Base-by-base conservation (phyloP, 2,113 vertebrate genomes). In the Sarotherodon lohbergeri region DNA sequence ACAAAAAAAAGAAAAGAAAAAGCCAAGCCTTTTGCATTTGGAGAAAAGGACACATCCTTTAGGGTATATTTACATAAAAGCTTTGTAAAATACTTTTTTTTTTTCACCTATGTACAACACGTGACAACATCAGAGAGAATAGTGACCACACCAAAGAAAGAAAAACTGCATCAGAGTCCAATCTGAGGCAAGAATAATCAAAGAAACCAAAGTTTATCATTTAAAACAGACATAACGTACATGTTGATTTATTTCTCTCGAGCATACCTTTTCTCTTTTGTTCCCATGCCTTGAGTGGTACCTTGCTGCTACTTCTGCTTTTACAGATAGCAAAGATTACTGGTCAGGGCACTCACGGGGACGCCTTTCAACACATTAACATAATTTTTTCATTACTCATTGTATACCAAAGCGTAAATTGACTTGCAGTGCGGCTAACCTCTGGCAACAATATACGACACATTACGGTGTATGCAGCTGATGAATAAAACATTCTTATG, bases 61-160 rank as follows among this genome's bases (percentile, higher is more conserved):
- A 73, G 78, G 93, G 85, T 92, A 92, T 96, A 95, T 95, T 95
- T 95, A 95, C 95, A 96, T 96, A 95, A 95, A 94, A 95, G 92
- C 94, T 95, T 80, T 94, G 92, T 92, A 95, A 95, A 95, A 95
- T 95, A 95, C 81, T 87, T 83, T 93, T 94, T 94, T 94, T 89
- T 89, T 92, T 93, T 71, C 85, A 94, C 85, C 89, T 96, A 96
- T 96, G 90, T 95, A 96, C 95, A 95, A 93, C 92, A 95, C 92
- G 81, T 90, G 91, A 95, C 94, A 90, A 94, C 91, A 93, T 93
- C 92, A 93, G 94, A 92, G 90, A 91, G 88, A 91, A 71, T 4
- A 83, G 87, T 12, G 22, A 90, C 85, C 79, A 50, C 80, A 86
- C 78, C 16, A 2, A 52, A 34, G 36, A 48, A 78, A 27, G 63